Evolutionary conservation across 2,113 vertebrate genomes (phyloP), one percentile per base, ranked within the genome.

Genomic region (Labeo catla): DNA sequence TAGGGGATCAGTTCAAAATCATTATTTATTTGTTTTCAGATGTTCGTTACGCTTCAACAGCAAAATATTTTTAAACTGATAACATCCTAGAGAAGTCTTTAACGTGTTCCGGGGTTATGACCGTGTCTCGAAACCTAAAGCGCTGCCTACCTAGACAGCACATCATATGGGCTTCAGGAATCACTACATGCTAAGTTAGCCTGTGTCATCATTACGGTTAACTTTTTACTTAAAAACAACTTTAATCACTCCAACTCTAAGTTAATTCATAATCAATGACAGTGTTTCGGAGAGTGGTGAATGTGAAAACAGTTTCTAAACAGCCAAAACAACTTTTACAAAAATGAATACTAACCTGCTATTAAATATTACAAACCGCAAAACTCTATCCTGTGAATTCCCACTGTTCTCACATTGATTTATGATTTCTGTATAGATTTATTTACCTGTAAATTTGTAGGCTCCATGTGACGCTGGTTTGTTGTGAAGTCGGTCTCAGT

Each of bases 371-470:
- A 43, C 19, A 45, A 45, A 86, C 21, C 2, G 19, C 54, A 5
- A 15, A 84, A 76, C n/a, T 50, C 28, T 8, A 36, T 16, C 65
- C 23, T 21, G 16, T 15, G 39, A 74, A 49, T 4, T 12, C 0
- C 49, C 10, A 15, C 6, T 7, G n/a, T n/a, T 11, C 13, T 50
- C 21, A 49, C 3, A 47, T 49, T 6, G 15, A 52, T n/a, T 39
- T 6, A 16, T 34, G 4, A 57, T 72, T 65, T 63, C 15, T 8
- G 49, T 21, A 47, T 36, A 6, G 23, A 4, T 28, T n/a, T 52
- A 9, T 21, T 91, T 93, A 95, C 94, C 94, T 95, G 94, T 70
- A 95, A 88, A 80, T 90, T 95, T 2, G 94, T 94, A 8, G 93
- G 93, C 81, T 95, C 94, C 94, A 95, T 95, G 47, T 3, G 19